These are phyloP conservation scores for Diaphora mendica DNA, from an alignment of 2,888 invertebrate genomes.

Conservation along the genomic window DNA sequence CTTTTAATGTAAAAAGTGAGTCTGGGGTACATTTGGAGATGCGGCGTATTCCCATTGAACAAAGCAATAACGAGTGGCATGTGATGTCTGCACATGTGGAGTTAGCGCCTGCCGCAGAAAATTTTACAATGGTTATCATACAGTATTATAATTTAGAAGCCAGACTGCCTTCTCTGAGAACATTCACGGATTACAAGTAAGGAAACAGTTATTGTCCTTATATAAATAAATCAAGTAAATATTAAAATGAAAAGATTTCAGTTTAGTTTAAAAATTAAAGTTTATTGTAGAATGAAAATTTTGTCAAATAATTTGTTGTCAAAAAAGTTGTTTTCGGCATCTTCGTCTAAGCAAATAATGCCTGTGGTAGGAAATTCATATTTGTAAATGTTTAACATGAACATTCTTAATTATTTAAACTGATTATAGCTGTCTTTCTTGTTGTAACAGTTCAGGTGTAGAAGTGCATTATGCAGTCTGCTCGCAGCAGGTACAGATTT, in stretches of 20 bases:
- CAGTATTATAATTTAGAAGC: constrained; percentile 88
- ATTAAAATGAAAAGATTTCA: too few species aligned
- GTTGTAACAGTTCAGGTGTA: constrained; percentile 85
- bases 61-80: constrained; percentile 69
- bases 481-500: constrained; percentile 84
- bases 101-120: constrained; percentile 57
- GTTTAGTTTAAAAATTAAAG: neutral
- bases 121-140: constrained; percentile 81
- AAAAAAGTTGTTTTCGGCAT: too few species aligned
- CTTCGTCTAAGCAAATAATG: too few species aligned
- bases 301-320: too few species aligned
- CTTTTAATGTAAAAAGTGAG: constrained; percentile 71
- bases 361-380: too few species aligned
- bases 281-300: too few species aligned
- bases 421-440: neutral
- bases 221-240: neutral
- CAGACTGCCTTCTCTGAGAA: constrained; percentile 87
- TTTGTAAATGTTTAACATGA: neutral
- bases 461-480: constrained; percentile 89
- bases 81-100: constrained; percentile 74
- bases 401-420: neutral
- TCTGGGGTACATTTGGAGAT: constrained; percentile 73
- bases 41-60: constrained; percentile 26
- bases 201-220: constrained; percentile 45
- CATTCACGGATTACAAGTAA: constrained; percentile 88